A percentile compares a stretch with the other conserved stretches of the same genome.
Evolutionary conservation across 2,888 invertebrate genomes (phyloP).

Genomic region (Synanthedon andrenaeformis): DNA sequence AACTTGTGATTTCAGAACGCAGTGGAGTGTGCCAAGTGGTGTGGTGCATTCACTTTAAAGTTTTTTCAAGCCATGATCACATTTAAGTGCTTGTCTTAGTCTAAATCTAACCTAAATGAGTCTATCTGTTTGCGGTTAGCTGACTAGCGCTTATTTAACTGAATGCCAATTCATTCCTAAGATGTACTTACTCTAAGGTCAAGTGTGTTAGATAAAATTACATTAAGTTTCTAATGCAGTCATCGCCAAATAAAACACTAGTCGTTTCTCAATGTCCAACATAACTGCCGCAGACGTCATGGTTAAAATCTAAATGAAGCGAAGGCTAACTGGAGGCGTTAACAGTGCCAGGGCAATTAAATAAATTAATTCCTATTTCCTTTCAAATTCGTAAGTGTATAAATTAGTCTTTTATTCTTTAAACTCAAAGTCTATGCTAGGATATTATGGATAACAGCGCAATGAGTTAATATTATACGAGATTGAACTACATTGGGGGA

Average conservation of each 20-base stretch:
- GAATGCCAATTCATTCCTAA: constrained; percentile 10
- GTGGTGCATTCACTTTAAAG: too few relatives aligned
- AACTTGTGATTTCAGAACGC: too few relatives aligned
- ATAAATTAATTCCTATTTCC: constrained; percentile 57
- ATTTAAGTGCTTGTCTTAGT: too few relatives aligned
- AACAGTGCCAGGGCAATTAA: constrained; percentile 50
- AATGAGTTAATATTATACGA: too few relatives aligned
- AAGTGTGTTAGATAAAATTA: constrained; percentile 34
- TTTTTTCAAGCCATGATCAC: too few relatives aligned
- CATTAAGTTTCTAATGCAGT: constrained; percentile 47
- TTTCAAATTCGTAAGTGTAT: constrained; percentile 49
- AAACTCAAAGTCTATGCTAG: too few relatives aligned
- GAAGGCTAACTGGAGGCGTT: constrained; percentile 64
- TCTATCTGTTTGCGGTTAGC: too few relatives aligned
- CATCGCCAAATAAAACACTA: constrained; percentile 48
- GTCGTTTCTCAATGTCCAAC: constrained; percentile 41
- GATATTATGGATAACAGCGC: too few relatives aligned
- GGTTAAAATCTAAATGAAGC: constrained; percentile 58
- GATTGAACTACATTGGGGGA: too few relatives aligned
- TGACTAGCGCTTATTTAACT: too few relatives aligned
- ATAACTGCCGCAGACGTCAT: constrained; percentile 45
- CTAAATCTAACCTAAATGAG: too few relatives aligned
- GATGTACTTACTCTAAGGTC: constrained; percentile 24
- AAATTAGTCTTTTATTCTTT: constrained; percentile 15
- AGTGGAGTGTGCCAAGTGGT: too few relatives aligned